Percentiles rank a stretch among this genome's conserved stretches.
Evolutionary conservation across 2,113 vertebrate species (phyloP).

Genomic region (Chaenogobius annularis): DNA sequence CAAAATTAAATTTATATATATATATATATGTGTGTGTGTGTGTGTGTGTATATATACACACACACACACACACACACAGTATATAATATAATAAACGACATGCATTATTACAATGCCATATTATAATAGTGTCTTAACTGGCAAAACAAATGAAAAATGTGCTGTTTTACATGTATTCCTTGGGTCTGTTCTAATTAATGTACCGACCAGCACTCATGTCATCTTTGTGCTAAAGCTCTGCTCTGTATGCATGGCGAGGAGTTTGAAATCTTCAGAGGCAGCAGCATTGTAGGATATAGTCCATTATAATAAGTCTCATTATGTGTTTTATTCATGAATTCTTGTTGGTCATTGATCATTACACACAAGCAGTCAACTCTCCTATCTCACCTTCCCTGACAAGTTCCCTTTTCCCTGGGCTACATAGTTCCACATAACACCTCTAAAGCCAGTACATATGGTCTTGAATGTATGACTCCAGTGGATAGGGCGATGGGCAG

Average conservation of each 20-base stretch:
- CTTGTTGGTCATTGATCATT: slow-evolving; percentile 46
- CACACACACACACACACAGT: too few relatives aligned
- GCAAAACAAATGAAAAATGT: background rate
- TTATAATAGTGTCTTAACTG: background rate
- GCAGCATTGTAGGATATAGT: slow-evolving; percentile 24
- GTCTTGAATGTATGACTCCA: background rate
- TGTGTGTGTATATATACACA: too few relatives aligned
- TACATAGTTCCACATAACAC: background rate
- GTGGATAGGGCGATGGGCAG: background rate
- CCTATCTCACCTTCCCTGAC: slow-evolving; percentile 21
- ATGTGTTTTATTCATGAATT: slow-evolving; percentile 54
- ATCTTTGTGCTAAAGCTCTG: slow-evolving; percentile 34
- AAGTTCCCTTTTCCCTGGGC: slow-evolving; percentile 23
- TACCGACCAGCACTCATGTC: slow-evolving; percentile 24
- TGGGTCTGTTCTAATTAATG: slow-evolving; percentile 31
- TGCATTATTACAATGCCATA: background rate
- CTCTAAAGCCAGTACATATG: background rate
- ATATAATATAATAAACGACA: background rate
- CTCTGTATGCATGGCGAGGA: slow-evolving; percentile 27
- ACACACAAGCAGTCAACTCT: slow-evolving; percentile 33
- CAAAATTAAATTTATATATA: too few relatives aligned
- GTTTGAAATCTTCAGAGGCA: slow-evolving; percentile 33
- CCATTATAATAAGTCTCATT: slow-evolving; percentile 16
- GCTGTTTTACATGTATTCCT: background rate
- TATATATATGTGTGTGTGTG: too few relatives aligned